A percentile compares a stretch with the other conserved stretches of the same genome.
Evolutionary conservation across 2,797 vertebrate genomes (phyloP).

Genomic region (Fringilla coelebs): DNA sequence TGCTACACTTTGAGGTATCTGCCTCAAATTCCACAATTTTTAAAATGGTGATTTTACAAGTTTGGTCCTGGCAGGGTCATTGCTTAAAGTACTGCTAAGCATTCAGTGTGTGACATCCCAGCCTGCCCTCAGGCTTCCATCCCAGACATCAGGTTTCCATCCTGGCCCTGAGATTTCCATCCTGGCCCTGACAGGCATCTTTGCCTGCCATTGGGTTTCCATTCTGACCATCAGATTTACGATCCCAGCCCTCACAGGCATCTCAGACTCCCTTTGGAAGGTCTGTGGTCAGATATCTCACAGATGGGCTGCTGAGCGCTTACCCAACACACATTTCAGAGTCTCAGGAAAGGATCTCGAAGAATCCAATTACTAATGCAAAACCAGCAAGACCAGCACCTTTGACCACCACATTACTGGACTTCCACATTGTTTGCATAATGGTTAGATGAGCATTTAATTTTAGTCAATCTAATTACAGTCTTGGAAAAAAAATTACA

Average conservation of each 20-base stretch:
- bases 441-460: neutral
- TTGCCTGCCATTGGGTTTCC: neutral
- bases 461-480: neutral
- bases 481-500: neutral
- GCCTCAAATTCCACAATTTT: neutral
- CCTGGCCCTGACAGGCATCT: too few species aligned
- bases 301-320: rapidly evolving
- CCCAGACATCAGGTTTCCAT: neutral
- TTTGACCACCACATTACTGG: neutral
- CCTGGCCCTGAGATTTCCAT: neutral
- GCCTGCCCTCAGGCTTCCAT: neutral
- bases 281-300: neutral
- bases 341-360: neutral
- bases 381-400: neutral
- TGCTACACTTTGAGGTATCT: neutral
- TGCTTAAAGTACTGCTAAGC: neutral
- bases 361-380: neutral
- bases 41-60: neutral
- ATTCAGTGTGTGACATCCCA: rapidly evolving
- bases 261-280: neutral
- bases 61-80: neutral
- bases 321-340: neutral
- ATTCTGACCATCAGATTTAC: neutral
- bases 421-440: neutral
- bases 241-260: neutral